Conservation (phyloP, 2,888 invertebrate genomes). For the Brassicogethes aeneus region DNA sequence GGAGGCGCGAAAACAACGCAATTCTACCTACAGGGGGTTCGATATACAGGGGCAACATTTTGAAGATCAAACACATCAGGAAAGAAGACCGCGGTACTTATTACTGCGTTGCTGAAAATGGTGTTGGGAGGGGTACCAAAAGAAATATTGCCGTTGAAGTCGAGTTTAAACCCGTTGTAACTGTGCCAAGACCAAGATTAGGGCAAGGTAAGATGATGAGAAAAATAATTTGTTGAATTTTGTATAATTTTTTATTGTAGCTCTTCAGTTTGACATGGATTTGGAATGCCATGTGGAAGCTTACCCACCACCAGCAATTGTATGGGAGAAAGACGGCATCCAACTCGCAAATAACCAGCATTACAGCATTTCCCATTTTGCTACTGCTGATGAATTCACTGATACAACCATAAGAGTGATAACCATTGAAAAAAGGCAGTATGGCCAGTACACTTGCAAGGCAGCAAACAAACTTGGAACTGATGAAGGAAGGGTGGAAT, state of each 20-base stretch:
- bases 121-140: constrained; percentile 75
- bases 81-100: constrained; percentile 90
- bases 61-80: constrained; percentile 67
- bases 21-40: constrained; percentile 86
- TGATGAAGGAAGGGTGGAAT: constrained; percentile 68
- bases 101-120: constrained; percentile 87
- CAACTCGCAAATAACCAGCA: constrained; percentile 84
- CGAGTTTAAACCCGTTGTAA: constrained; percentile 81
- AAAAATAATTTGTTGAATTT: no score
- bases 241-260: no score
- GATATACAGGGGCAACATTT: constrained; percentile 70
- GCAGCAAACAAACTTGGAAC: constrained; percentile 83
- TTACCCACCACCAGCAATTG: constrained; percentile 87
- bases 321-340: constrained; percentile 80
- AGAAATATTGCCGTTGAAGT: constrained; percentile 85
- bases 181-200: constrained; percentile 71
- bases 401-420: constrained; percentile 84
- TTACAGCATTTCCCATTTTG: constrained; percentile 83
- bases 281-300: constrained; percentile 91
- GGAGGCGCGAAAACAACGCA: constrained; percentile 90
- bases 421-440: constrained; percentile 85
- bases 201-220: no score
- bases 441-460: constrained; percentile 76
- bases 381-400: constrained; percentile 85
- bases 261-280: constrained; percentile 89